Evolutionary conservation across 2,113 vertebrate genomes (phyloP), one percentile per base, ranked within the genome.

Genomic region (Tachuris rubrigastra): DNA sequence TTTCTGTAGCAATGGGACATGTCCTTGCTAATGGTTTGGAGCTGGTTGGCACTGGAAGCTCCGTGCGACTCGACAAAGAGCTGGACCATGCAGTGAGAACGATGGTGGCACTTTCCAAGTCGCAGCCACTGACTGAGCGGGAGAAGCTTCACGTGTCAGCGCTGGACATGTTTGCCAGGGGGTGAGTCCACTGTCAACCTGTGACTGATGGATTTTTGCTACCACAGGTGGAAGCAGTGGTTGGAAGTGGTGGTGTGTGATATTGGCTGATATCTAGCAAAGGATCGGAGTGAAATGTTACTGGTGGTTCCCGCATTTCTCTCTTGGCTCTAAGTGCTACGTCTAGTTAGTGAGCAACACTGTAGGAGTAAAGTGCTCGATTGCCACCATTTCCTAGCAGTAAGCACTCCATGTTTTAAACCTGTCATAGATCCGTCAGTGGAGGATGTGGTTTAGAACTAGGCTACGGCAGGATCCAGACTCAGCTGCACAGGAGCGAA

Each of bases 81-180:
- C 98, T 99, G 95, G 98, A 97, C 49, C 60, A 62, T 1, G 98
- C 98, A 0, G 86, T 99, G 96, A 98, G 65, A 97, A 96, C 55
- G 1, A 99, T 98, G n/a, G 89, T 98, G 95, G 98, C 95, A 10
- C 93, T 99, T 20, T 97, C 98, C 30, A 68, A 95, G 56, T 78
- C 90, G 23, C 99, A 99, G 95, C 91, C 97, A 1, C 95, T 99
- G 91, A 98, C 98, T 0, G 95, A 94, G 56, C 89, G 99, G 87
- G 99, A 99, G 96, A 98, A 46, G 90, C 97, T 98, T 28, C 99
- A 99, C 0, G 99, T 99, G 24, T 92, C 97, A 25, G 99, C 99
- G 0, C 20, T 99, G 76, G 98, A 99, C 62, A 82, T 97, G 47
- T 99, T 99, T 95, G 98, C 99, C 55, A 97, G 78, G 19, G 99